Evolutionary conservation across 1,140 invertebrate species (phyloP).

Genomic region (Diplogasteroides magnus): DNA sequence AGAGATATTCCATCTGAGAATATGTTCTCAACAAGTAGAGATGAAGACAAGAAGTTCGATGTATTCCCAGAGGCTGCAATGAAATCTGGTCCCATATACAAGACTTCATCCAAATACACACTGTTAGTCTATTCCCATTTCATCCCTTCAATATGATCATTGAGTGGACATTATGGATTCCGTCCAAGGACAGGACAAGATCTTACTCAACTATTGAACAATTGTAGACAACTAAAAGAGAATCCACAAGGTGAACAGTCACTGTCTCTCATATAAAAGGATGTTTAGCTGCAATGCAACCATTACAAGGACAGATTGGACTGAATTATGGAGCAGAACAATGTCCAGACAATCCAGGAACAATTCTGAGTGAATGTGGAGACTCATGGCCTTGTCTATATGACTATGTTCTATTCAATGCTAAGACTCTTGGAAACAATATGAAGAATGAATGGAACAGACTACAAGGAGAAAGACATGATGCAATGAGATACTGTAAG

Average conservation of each 20-base stretch:
- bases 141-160: neutral
- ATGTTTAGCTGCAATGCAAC: constrained; percentile 45
- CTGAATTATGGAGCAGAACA: constrained; percentile 39
- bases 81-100: constrained; percentile 48
- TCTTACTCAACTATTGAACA: constrained; percentile 45
- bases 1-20: constrained; percentile 51
- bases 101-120: constrained; percentile 44
- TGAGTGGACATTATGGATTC: constrained; percentile 30
- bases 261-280: constrained; percentile 30
- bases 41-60: constrained; percentile 55
- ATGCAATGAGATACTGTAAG: constrained; percentile 50
- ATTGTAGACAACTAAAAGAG: constrained; percentile 46
- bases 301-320: constrained; percentile 40
- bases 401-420: constrained; percentile 49
- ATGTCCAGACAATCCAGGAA: constrained; percentile 51
- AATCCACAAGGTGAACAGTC: constrained; percentile 19
- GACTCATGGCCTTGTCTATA: constrained; percentile 46
- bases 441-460: constrained; percentile 45
- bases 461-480: constrained; percentile 39
- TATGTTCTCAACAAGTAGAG: constrained; percentile 52
- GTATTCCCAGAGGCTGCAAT: constrained; percentile 51
- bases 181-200: constrained; percentile 37
- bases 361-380: constrained; percentile 47
- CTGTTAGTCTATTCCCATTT: constrained; percentile 25
- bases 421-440: constrained; percentile 46